phyloP scores from a whole-genome alignment of 2,888 invertebrate species.

The Leptura quadrifasciata region DNA sequence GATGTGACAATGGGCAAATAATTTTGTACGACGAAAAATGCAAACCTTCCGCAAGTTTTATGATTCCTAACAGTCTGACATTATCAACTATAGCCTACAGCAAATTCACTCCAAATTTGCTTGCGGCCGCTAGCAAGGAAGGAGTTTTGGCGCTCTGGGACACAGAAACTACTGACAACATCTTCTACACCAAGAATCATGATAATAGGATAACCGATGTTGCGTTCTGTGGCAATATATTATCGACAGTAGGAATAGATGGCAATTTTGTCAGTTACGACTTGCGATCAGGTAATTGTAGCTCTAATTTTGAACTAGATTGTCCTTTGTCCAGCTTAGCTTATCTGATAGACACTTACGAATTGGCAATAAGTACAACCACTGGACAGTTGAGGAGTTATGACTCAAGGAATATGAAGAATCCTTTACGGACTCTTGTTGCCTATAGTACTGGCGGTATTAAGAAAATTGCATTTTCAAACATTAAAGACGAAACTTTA shows the following conservation, averaged over 20 bases:
- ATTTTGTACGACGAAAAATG: slow-evolving; percentile 56
- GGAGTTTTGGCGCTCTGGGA: slow-evolving; percentile 60
- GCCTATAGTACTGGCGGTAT: slow-evolving; percentile 55
- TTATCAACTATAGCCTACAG: slow-evolving; percentile 56
- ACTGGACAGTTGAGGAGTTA: slow-evolving; percentile 61
- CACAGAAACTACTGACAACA: slow-evolving; percentile 53
- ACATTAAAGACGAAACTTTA: slow-evolving; percentile 19
- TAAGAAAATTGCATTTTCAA: slow-evolving; percentile 59
- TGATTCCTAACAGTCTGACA: slow-evolving; percentile 58
- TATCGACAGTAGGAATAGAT: slow-evolving; percentile 60
- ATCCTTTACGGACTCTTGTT: slow-evolving; percentile 57
- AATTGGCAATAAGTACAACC: slow-evolving; percentile 59
- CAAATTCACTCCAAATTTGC: slow-evolving; percentile 50
- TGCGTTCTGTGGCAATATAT: slow-evolving; percentile 54
- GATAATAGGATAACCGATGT: slow-evolving; percentile 57
- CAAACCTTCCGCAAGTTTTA: slow-evolving; percentile 57
- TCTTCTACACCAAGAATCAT: slow-evolving; percentile 54
- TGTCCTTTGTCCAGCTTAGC: slow-evolving; percentile 58
- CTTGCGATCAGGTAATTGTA: slow-evolving; percentile 49
- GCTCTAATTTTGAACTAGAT: slow-evolving; percentile 54
- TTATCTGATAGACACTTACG: slow-evolving; percentile 53
- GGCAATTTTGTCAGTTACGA: slow-evolving; percentile 60
- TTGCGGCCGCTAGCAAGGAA: slow-evolving; percentile 60
- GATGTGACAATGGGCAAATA: slow-evolving; percentile 56
- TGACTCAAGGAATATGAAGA: slow-evolving; percentile 59